Percentiles rank a stretch among this genome's conserved stretches.
phyloP scores from a whole-genome alignment of 1,140 invertebrate genomes.

The Popillia japonica region DNA sequence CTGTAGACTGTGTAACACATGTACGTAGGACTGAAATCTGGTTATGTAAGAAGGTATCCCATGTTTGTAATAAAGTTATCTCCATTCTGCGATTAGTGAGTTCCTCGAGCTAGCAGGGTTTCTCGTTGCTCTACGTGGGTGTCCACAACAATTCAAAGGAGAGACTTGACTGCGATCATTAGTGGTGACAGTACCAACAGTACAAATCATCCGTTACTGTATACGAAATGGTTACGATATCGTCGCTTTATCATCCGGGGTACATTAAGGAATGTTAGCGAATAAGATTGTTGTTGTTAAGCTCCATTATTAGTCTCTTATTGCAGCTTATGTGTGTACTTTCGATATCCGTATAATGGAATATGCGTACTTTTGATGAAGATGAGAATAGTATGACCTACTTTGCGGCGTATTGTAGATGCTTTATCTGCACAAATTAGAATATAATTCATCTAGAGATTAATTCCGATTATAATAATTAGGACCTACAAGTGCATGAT shows the following conservation, averaged over 20 bases:
- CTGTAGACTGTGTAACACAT: not conserved
- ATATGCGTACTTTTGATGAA: too few species aligned
- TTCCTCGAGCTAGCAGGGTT: not conserved
- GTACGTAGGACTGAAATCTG: constrained; percentile 6
- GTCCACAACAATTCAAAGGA: constrained; percentile 26
- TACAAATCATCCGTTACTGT: constrained; percentile 1
- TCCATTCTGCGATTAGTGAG: constrained; percentile 15
- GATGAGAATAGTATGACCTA: too few species aligned
- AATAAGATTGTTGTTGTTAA: too few species aligned
- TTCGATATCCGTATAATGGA: too few species aligned
- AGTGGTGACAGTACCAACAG: not conserved
- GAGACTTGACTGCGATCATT: constrained; percentile 15
- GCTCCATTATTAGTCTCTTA: too few species aligned
- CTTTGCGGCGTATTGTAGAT: too few species aligned
- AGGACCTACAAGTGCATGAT: too few species aligned
- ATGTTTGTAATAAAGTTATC: constrained; percentile 28
- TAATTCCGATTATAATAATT: too few species aligned
- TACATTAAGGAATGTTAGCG: not conserved
- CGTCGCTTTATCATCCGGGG: constrained; percentile 2
- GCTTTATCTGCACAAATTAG: too few species aligned
- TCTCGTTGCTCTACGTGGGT: constrained; percentile 9
- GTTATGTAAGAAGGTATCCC: constrained; percentile 13
- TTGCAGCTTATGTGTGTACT: too few species aligned
- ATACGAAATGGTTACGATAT: not conserved
- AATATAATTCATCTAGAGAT: too few species aligned